Conservation (phyloP, 2,113 vertebrate species). For the Oceanites oceanicus region DNA sequence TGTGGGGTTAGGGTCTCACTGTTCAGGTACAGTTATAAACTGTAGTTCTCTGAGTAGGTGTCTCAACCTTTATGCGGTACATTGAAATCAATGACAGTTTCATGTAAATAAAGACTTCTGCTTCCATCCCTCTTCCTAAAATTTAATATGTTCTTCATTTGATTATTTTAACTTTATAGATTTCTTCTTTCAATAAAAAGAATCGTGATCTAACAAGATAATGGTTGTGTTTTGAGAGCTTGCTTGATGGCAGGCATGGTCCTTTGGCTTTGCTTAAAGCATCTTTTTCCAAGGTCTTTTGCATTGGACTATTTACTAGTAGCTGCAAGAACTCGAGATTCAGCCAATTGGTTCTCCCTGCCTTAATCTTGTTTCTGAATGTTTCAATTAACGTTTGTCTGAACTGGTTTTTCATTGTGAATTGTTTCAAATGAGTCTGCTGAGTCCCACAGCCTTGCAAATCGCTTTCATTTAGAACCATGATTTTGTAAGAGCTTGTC, state of each 20-base stretch:
- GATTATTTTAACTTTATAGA: neutral
- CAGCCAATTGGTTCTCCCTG: neutral
- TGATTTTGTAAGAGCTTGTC: neutral
- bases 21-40: neutral
- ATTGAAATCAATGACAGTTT: neutral
- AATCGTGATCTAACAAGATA: neutral
- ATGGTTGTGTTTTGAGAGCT: neutral
- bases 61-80: neutral
- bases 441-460: neutral
- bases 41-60: neutral
- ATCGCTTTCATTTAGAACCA: neutral
- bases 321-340: neutral
- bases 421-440: neutral
- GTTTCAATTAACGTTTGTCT: neutral
- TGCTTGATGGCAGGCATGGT: neutral
- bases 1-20: neutral
- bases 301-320: neutral
- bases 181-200: neutral
- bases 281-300: neutral
- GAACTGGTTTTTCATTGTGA: neutral
- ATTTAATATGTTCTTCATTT: neutral
- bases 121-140: neutral
- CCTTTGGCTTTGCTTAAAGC: neutral
- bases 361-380: constrained; percentile 2
- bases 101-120: neutral